Evolutionary conservation across 1,140 invertebrate genomes (phyloP), one percentile per base, ranked within the genome.

Genomic region (Chrysomallon squamiferum): DNA sequence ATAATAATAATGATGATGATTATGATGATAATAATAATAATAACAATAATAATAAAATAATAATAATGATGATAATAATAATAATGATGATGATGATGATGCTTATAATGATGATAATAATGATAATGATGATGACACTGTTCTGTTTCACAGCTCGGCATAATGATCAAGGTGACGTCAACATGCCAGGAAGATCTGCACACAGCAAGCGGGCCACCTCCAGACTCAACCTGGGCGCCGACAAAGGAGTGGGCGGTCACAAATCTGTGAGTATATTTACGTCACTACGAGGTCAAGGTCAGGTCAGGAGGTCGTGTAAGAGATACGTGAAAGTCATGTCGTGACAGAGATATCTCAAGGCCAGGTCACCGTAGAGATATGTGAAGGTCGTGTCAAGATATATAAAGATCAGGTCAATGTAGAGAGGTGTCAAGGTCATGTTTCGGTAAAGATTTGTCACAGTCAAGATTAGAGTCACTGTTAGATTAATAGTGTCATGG

Each of bases 121-220:
- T n/a, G n/a, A n/a, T n/a, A n/a, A n/a, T n/a, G n/a, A n/a, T n/a
- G n/a, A n/a, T n/a, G n/a, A n/a, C n/a, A n/a, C n/a, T n/a, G n/a
- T n/a, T n/a, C n/a, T n/a, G n/a, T n/a, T 29, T 50, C 32, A 0
- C 43, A 62, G 60, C 29, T 62, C 62, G 52, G 25, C 62, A 54
- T 22, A 57, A 56, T 56, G 62, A 64, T 18, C 50, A 56, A 29
- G 15, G 27, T 33, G 62, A 64, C 38, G 52, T 32, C 38, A 64
- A 35, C 54, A 64, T 64, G 62, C 62, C 62, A 9, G 15, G 49
- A 25, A 56, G 52, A 56, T 64, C 62, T 13, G 54, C 62, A 20
- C 20, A 50, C 5, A 50, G 54, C 35, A 64, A 64, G 35, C 32
- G 62, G 2, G 35, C 62, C 13, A 41, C 62, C 5, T 52, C 50